Percentiles rank a stretch among this genome's conserved stretches.
These are phyloP conservation scores for Brachynemurus nebulosus DNA, from an alignment of 2,888 invertebrate genomes.

Conservation along the genomic window DNA sequence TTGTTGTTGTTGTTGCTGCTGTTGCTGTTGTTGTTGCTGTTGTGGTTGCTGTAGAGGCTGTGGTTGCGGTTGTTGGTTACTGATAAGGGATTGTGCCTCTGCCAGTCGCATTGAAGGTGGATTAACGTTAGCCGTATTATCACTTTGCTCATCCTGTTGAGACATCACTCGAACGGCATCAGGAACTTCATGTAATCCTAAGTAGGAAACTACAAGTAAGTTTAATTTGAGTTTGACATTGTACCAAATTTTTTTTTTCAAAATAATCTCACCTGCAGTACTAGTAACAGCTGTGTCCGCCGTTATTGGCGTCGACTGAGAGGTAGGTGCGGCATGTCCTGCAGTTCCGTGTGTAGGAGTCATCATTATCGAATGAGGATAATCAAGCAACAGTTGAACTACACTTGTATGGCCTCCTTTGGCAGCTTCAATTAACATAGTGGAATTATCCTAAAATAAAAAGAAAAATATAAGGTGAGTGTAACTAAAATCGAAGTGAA, in stretches of 20 bases:
- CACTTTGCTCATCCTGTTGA: constrained; percentile 30
- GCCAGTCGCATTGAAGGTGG: constrained; percentile 24
- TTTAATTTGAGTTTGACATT: too few species aligned
- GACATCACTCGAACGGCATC: constrained; percentile 39
- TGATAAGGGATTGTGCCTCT: constrained; percentile 14
- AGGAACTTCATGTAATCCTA: constrained; percentile 42
- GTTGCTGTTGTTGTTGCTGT: constrained; percentile 31
- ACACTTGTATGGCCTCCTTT: constrained; percentile 95
- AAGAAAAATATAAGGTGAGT: too few species aligned
- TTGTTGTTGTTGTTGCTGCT: constrained; percentile 25
- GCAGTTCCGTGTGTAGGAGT: constrained; percentile 31
- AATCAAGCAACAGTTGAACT: constrained; percentile 88
- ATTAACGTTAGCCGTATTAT: constrained; percentile 13
- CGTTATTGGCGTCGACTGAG: constrained; percentile 26
- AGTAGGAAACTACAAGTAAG: constrained; percentile 18
- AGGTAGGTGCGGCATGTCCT: constrained; percentile 25
- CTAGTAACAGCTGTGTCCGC: constrained; percentile 20
- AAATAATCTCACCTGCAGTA: constrained; percentile 2
- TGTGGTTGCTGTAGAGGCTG: constrained; percentile 33
- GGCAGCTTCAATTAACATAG: constrained; percentile 96
- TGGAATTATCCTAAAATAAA: constrained; percentile 70
- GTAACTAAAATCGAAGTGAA: too few species aligned
- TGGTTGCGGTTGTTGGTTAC: too few species aligned
- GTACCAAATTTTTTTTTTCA: too few species aligned
- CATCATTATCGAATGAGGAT: constrained; percentile 74